Percentiles rank a stretch among this genome's conserved stretches.
These are phyloP conservation scores for Glaucomys volans DNA, from an alignment of 2,113 vertebrate species.

Conservation along the genomic window DNA sequence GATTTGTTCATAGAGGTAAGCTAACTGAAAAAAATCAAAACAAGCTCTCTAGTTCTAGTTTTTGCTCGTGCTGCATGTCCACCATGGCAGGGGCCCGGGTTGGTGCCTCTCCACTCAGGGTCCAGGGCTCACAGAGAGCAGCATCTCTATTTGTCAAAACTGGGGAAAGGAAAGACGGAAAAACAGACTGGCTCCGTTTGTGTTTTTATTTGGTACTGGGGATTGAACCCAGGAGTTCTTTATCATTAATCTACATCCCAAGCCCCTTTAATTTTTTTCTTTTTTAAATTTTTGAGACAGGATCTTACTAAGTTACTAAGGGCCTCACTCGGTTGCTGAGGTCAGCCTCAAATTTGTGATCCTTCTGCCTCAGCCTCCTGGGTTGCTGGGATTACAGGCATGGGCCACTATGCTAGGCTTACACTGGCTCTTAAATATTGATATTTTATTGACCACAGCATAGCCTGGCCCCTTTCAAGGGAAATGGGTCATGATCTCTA, in stretches of 20 bases:
- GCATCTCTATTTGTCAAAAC: background rate
- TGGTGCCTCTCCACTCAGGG: background rate
- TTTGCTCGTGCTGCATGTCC: background rate
- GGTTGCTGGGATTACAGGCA: no score
- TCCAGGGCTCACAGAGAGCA: background rate
- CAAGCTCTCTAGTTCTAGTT: background rate
- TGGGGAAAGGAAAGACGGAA: background rate
- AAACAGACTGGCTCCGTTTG: background rate
- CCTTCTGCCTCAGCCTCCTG: no score
- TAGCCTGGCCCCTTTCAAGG: background rate
- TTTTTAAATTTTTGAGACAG: no score
- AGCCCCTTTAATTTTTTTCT: no score
- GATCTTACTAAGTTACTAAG: no score
- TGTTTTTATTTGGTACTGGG: no score
- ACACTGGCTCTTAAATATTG: background rate
- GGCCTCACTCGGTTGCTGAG: no score
- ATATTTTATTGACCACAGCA: background rate
- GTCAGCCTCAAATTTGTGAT: no score
- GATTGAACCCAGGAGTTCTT: no score
- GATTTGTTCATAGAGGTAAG: background rate
- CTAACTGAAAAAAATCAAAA: background rate
- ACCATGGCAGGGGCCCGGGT: no score
- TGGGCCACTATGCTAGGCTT: no score
- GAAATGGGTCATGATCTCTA: rapidly evolving
- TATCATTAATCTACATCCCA: no score